These are phyloP conservation scores for Idaea dimidiata DNA, from an alignment of 2,888 invertebrate genomes.

Conservation along the genomic window DNA sequence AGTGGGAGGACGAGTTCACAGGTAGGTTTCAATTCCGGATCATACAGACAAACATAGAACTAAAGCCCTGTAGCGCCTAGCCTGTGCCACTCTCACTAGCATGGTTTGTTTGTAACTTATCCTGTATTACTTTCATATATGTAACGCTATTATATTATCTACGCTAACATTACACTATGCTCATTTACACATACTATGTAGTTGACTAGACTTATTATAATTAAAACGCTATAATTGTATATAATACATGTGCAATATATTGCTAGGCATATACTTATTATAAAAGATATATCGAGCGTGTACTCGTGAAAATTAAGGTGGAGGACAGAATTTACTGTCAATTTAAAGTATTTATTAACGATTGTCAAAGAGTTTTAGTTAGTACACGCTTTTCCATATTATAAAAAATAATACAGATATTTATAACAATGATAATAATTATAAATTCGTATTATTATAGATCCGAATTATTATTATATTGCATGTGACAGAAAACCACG, in stretches of 20 bases:
- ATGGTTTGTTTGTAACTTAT: constrained; percentile 70
- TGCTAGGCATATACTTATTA: neutral
- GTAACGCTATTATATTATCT: constrained; percentile 31
- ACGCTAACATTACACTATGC: constrained; percentile 28
- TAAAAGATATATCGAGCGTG: neutral
- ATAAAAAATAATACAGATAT: constrained; percentile 19
- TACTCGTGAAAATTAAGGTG: neutral
- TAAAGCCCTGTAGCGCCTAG: constrained; percentile 77
- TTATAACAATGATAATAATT: constrained; percentile 24
- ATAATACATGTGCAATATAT: constrained; percentile 6
- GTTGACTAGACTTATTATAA: neutral
- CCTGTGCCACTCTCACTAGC: constrained; percentile 76
- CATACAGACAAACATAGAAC: constrained; percentile 67
- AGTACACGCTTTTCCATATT: constrained; percentile 1
- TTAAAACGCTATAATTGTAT: constrained; percentile 1
- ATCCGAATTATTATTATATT: constrained; percentile 27
- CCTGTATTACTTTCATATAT: constrained; percentile 40
- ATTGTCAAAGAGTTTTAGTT: neutral
- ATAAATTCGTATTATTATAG: neutral
- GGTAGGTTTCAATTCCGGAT: constrained; percentile 90
- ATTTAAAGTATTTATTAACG: neutral
- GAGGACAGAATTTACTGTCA: neutral
- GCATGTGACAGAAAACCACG: constrained; percentile 72
- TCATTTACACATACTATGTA: constrained; percentile 13
- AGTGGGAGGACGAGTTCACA: constrained; percentile 99